Conservation (phyloP, 1,140 invertebrate genomes). For the Meteorus sp. region DNA sequence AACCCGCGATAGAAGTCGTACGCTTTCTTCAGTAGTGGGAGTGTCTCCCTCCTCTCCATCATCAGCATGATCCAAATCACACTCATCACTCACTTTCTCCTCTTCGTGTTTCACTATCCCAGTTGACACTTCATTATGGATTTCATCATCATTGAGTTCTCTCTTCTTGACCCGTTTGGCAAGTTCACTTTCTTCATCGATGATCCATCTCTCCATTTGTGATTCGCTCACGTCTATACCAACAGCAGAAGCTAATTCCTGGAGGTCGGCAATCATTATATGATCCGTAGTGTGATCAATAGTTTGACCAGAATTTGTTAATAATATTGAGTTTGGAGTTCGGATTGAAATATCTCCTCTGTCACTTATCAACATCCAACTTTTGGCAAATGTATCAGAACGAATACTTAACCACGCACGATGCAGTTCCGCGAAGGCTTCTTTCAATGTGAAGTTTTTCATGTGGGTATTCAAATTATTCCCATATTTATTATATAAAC, state of each 20-base stretch:
- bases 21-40: constrained; percentile 53
- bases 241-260: constrained; percentile 49
- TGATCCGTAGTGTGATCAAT: constrained; percentile 40
- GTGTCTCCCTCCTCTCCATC: constrained; percentile 33
- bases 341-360: constrained; percentile 22
- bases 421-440: constrained; percentile 59
- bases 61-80: too few relatives aligned
- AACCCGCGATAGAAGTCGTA: constrained; percentile 53
- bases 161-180: constrained; percentile 36
- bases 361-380: constrained; percentile 46
- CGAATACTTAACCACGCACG: constrained; percentile 57
- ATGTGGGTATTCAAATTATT: constrained; percentile 43
- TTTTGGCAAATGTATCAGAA: constrained; percentile 53
- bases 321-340: constrained; percentile 17
- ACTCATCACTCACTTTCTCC: constrained; percentile 32
- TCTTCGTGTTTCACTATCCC: constrained; percentile 29
- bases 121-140: constrained; percentile 18
- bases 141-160: constrained; percentile 35
- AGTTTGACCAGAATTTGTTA: constrained; percentile 25
- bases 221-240: constrained; percentile 54
- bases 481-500: constrained; percentile 20
- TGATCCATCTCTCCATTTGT: constrained; percentile 51
- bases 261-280: constrained; percentile 49
- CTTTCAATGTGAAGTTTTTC: constrained; percentile 54
- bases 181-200: constrained; percentile 43